Base-by-base conservation (phyloP, 2,797 vertebrate species). In the Adelosebastes latens region DNA sequence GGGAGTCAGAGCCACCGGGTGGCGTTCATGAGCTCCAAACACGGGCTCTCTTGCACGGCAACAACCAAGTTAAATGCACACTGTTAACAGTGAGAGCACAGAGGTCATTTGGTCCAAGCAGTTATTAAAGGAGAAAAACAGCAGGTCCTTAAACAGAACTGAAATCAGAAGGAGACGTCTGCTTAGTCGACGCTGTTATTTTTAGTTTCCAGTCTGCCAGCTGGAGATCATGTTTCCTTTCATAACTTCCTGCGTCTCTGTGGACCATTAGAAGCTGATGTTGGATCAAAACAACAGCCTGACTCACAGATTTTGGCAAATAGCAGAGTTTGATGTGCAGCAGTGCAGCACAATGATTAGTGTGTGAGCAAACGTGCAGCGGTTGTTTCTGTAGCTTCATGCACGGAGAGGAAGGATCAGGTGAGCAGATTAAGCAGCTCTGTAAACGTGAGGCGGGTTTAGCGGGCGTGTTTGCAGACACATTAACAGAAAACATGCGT, bases 181-280 rank as follows among this genome's bases (percentile, higher is more conserved):
- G 80, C 82, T 75, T n/a, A 24, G 56, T 76, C 10, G 9, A 53
- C 72, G 20, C 66, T 10, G 69, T 79, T 93, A 90, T 92, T 90
- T 92, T 88, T 87, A 87, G 76, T 46, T 2, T 61, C 39, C 72
- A 32, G 82, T 72, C 79, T 68, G 69, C 87, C 75, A 55, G 80
- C 73, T 59, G 18, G 22, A 84, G 87, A 31, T 88, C 72, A 4
- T 56, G 80, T 89, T 80, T 59, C 79, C 2, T 36, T 16, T 80
- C 67, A 65, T 16, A 46, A 79, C 88, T 86, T 90, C 90, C 87
- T 87, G 84, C 13, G 70, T 89, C 73, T 85, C 61, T 52, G 79
- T 83, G 72, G 82, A 67, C 75, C 72, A 75, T 80, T 72, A 69
- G 67, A 75, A 13, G 62, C 72, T 62, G 39, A 34, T 52, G 52